Evolutionary conservation across 1,140 invertebrate genomes (phyloP).

Genomic region (Drosophila lini): DNA sequence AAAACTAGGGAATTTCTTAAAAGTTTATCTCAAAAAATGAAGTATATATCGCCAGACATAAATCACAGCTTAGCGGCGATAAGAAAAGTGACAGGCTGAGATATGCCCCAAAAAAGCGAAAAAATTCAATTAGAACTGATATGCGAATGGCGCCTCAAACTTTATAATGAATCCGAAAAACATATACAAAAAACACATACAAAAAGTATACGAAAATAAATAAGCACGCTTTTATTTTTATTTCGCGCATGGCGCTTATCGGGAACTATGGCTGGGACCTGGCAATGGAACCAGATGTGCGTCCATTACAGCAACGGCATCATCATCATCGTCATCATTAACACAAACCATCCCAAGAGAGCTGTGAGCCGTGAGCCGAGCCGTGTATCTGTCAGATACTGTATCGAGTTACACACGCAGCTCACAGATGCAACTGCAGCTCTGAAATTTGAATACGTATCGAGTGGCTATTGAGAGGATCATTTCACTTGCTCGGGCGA

Average conservation of each 20-base stretch:
- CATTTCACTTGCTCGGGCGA: constrained; percentile 36
- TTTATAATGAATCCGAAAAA: constrained; percentile 19
- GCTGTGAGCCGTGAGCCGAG: constrained; percentile 38
- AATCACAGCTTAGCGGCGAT: constrained; percentile 16
- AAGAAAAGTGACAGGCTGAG: constrained; percentile 15
- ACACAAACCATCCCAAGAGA: constrained; percentile 57
- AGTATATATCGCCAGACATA: constrained; percentile 1
- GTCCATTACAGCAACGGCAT: constrained; percentile 30
- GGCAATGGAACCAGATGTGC: constrained; percentile 70
- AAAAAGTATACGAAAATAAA: not conserved
- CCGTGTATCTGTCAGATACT: constrained; percentile 80
- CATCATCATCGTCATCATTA: constrained; percentile 68
- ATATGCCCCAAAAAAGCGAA: constrained; percentile 15
- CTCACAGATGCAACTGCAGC: constrained; percentile 70
- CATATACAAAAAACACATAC: not conserved
- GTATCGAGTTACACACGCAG: constrained; percentile 72
- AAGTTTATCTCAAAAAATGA: not conserved
- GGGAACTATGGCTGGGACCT: constrained; percentile 13
- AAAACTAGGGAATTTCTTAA: not conserved
- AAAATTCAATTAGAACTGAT: constrained; percentile 31
- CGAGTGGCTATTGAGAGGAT: constrained; percentile 63
- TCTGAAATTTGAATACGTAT: constrained; percentile 78
- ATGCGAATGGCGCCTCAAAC: constrained; percentile 4
- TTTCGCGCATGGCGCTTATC: constrained; percentile 25
- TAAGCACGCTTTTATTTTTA: not conserved